These are phyloP conservation scores for Limosa lapponica DNA, from an alignment of 2,797 vertebrate species.

Conservation along the genomic window DNA sequence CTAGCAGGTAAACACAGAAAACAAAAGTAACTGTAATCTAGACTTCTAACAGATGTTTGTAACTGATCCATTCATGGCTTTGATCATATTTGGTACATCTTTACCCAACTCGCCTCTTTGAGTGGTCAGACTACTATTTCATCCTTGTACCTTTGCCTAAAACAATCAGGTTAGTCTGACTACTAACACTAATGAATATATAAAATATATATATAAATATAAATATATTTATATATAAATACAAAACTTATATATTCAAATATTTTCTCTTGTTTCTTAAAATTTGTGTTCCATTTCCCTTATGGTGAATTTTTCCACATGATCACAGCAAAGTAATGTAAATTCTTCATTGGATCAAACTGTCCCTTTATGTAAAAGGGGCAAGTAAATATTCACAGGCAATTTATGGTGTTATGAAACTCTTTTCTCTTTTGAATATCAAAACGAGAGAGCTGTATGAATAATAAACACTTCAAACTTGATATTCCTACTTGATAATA, in stretches of 20 bases:
- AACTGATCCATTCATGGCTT: fast-evolving
- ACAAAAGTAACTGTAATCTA: neutral
- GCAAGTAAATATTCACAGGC: neutral
- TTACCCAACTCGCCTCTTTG: neutral
- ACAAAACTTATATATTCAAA: neutral
- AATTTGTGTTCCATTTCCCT: neutral
- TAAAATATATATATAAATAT: too few species aligned
- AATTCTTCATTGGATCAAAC: neutral
- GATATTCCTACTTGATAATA: neutral
- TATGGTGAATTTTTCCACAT: neutral
- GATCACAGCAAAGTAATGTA: neutral
- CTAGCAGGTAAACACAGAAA: neutral
- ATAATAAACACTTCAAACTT: neutral
- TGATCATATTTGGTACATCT: neutral
- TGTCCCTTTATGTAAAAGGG: neutral
- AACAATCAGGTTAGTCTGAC: neutral
- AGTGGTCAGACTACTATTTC: neutral
- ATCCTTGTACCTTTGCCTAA: neutral
- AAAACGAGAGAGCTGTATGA: neutral
- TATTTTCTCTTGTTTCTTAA: neutral
- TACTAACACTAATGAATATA: neutral
- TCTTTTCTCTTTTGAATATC: neutral
- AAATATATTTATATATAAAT: too few species aligned
- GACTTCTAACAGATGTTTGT: neutral
- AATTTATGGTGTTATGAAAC: neutral